These are phyloP conservation scores for Platycheirus albimanus DNA, from an alignment of 2,888 invertebrate species.

Conservation along the genomic window DNA sequence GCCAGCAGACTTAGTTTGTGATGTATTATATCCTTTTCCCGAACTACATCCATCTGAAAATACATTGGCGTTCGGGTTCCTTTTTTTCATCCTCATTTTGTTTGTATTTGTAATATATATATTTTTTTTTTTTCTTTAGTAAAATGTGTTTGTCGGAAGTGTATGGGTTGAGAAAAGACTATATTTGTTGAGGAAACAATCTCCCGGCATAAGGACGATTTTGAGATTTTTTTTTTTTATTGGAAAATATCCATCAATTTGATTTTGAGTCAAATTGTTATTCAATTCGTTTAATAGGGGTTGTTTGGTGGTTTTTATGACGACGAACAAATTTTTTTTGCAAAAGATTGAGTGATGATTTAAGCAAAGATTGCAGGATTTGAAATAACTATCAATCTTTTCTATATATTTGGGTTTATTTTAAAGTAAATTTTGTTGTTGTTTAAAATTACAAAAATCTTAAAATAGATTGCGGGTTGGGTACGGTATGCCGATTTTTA, in stretches of 20 bases:
- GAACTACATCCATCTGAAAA: not conserved
- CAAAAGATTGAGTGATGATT: not conserved
- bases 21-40: constrained; percentile 45
- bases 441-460: too few relatives aligned
- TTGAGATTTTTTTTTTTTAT: too few relatives aligned
- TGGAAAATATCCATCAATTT: constrained; percentile 65
- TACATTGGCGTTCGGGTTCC: not conserved
- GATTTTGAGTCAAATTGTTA: constrained; percentile 59
- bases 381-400: constrained; percentile 7
- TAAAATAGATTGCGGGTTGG: too few relatives aligned
- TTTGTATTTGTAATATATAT: too few relatives aligned
- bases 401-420: not conserved
- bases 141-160: not conserved
- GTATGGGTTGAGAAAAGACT: not conserved
- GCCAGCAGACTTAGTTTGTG: constrained; percentile 59
- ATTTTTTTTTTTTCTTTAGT: constrained; percentile 21
- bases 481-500: too few relatives aligned
- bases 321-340: constrained; percentile 12
- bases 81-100: not conserved
- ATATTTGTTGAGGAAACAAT: constrained; percentile 35
- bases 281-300: constrained; percentile 45
- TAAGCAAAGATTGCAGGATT: not conserved
- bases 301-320: constrained; percentile 22
- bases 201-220: too few relatives aligned
- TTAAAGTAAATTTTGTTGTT: too few relatives aligned